Conservation (phyloP, 2,797 vertebrate species). For the Lacerta bilineata region DNA sequence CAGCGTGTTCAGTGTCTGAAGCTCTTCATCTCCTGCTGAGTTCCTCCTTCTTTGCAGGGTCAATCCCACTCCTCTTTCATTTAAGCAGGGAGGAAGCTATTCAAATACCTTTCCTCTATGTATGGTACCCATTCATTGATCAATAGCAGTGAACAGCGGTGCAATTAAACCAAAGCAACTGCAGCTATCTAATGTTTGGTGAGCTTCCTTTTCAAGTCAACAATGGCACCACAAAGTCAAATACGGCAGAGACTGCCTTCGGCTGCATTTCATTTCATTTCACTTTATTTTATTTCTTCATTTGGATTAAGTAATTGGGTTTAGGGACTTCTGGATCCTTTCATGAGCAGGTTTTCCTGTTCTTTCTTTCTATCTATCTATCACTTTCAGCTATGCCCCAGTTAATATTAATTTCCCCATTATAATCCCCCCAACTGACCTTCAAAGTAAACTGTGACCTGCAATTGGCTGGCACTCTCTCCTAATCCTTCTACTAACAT, state of each 20-base stretch:
- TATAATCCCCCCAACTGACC: conserved; percentile 68
- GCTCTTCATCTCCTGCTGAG: neutral
- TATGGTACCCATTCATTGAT: neutral
- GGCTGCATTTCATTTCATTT: neutral
- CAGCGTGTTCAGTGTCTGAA: neutral
- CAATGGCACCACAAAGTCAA: neutral
- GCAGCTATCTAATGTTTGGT: neutral
- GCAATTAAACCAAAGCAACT: neutral
- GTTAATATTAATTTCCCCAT: conserved; percentile 50
- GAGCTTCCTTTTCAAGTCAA: neutral
- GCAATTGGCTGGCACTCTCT: conserved; percentile 65
- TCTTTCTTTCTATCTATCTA: conserved; percentile 49
- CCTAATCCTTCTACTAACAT: conserved; percentile 66
- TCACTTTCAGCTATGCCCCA: conserved; percentile 53
- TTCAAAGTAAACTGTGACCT: conserved; percentile 74
- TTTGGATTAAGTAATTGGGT: conserved; percentile 39
- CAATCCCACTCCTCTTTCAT: neutral
- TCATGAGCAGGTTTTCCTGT: conserved; percentile 32
- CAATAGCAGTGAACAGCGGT: neutral
- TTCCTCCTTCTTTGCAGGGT: neutral
- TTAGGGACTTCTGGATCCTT: conserved; percentile 44
- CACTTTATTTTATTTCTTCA: too few species aligned
- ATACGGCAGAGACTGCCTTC: conserved; percentile 1
- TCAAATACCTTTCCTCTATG: too few species aligned
- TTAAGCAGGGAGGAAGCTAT: too few species aligned